These are phyloP conservation scores for Megatriorchis doriae DNA, from an alignment of 2,113 vertebrate genomes.

Conservation along the genomic window DNA sequence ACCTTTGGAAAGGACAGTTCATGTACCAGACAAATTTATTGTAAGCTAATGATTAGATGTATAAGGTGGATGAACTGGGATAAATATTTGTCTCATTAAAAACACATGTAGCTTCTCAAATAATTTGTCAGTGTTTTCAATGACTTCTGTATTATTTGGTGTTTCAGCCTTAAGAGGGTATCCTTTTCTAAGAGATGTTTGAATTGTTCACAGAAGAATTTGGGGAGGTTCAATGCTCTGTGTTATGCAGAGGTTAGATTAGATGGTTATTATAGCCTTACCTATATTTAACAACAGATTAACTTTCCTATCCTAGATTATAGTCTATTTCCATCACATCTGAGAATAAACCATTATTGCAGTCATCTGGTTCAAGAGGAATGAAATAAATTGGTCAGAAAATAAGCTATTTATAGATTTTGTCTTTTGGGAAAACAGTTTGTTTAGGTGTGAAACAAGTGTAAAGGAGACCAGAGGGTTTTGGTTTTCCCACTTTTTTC, in stretches of 20 bases:
- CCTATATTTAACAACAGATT: background rate
- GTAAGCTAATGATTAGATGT: background rate
- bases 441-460: background rate
- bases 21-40: background rate
- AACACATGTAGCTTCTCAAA: background rate
- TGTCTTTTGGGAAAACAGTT: background rate
- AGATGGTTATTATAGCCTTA: background rate
- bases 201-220: background rate
- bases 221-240: background rate
- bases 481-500: background rate
- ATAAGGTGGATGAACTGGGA: fast-evolving
- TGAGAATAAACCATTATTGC: background rate
- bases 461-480: background rate
- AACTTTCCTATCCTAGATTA: background rate
- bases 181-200: background rate
- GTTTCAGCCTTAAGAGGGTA: background rate
- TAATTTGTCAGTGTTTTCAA: background rate
- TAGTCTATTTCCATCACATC: background rate
- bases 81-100: background rate
- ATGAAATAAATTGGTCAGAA: background rate
- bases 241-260: background rate
- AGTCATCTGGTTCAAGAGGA: background rate
- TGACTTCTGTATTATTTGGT: background rate
- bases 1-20: background rate
- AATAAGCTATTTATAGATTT: background rate